Base-by-base conservation (phyloP, 2,113 vertebrate species). In the Chaetura pelagica region DNA sequence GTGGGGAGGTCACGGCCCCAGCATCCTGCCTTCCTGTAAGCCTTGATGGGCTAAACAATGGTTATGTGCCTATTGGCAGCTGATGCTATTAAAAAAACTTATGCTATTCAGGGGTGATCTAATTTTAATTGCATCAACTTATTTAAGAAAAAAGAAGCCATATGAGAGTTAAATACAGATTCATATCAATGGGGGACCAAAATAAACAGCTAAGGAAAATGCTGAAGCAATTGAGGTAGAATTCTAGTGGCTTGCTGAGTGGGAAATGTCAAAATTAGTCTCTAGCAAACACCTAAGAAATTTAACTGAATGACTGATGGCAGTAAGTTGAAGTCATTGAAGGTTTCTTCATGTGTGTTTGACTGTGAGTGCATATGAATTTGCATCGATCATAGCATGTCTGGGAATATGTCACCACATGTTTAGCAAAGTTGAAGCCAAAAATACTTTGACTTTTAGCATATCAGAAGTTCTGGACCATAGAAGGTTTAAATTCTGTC, bases 41-140 rank as follows among this genome's bases (percentile, higher is more conserved):
- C 96, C 94, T 6, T 78, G 75, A 10, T 7, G 55, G 68, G 15
- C 89, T 68, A 49, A 92, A 94, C 93, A 95, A 94, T 94, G 88
- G 30, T 67, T 75, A 14, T 90, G 62, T 71, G 59, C 63, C 81
- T 88, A 0, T 64, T 77, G 85, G 93, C 88, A 93, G 90, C 88
- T 92, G 90, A 90, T 90, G 93, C 94, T 94, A 86, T 96, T 95
- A 96, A 46, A 86, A 97, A 88, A 88, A 75, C 90, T 97, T 92
- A 95, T 97, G 92, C 90, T 95, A 32, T 93, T 96, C 82, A 68
- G 76, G 48, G 49, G 76, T 87, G 82, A 96, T 90, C 92, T 96
- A 96, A 96, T 96, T 96, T 96, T 96, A 96, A 96, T 96, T 97
- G 93, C 79, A 84, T 97, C 95, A 94, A 81, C 88, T 93, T 95